Base-by-base conservation (phyloP, 2,888 invertebrate species). In the Pristionchus arcanus region DNA sequence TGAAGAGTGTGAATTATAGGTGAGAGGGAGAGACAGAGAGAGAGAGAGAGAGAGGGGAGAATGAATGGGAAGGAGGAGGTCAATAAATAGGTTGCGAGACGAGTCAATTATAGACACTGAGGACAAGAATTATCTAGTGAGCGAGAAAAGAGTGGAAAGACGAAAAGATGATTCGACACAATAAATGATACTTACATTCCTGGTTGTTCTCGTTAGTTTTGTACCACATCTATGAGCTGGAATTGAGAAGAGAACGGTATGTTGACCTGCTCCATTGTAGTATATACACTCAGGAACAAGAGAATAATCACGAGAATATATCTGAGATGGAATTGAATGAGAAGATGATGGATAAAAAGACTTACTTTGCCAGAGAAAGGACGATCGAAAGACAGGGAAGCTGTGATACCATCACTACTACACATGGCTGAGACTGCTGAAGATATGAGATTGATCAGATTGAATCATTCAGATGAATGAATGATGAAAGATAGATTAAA, bases 211-310 rank as follows among this genome's bases (percentile, higher is more conserved):
- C 37, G 92, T 92, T 21, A 94, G 77, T 77, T 92, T 91, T 9
- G 95, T 95, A 55, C 95, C 95, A 90, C 95, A 95, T n/a, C 93
- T 91, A 90, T 93, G 92, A n/a, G 93, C 93, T 28, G 95, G 95
- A 91, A 95, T 95, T 15, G 94, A 94, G 90, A 95, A 95, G 37
- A 95, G 92, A 11, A 95, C 91, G 37, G 93, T 94, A 87, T 94
- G 92, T 88, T 92, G 92, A 87, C 92, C 92, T 74, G 93, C 87
- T 74, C 91, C 91, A 89, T 95, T 94, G 92, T 94, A 95, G 90
- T 95, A 95, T 89, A 95, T 91, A 89, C 95, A 95, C 53, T 94
- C 94, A 89, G 93, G 94, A 11, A 93, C 92, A 37, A 87, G 92
- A 25, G 92, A 94, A 91, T 95, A 95, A 84, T 93, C 92, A 31